These are phyloP conservation scores for Amiota mariae DNA, from an alignment of 2,888 invertebrate genomes.

Conservation along the genomic window DNA sequence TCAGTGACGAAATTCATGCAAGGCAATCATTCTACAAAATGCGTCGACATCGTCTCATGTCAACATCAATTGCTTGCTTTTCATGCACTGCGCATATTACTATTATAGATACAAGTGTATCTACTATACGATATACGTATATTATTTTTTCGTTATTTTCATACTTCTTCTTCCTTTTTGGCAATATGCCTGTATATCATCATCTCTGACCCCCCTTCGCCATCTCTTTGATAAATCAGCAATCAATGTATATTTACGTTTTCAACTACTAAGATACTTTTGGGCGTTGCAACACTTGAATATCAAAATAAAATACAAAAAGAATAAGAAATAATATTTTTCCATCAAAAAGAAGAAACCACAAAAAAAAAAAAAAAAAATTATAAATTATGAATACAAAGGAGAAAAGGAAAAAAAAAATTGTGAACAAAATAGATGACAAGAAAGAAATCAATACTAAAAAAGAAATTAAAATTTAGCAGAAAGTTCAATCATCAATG, in stretches of 20 bases:
- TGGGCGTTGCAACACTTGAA: slow-evolving; percentile 54
- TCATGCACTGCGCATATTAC: neutral
- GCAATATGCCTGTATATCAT: neutral
- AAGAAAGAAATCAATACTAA: neutral
- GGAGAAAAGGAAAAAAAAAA: slow-evolving; percentile 17
- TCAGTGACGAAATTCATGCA: no score
- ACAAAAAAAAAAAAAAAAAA: slow-evolving; percentile 41
- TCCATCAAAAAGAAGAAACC: no score
- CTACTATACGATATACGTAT: slow-evolving; percentile 7
- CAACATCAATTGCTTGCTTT: slow-evolving; percentile 1
- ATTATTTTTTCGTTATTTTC: neutral
- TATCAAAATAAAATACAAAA: no score
- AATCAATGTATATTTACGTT: slow-evolving; percentile 35
- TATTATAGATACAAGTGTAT: neutral
- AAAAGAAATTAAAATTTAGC: slow-evolving; percentile 10
- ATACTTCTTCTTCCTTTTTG: slow-evolving; percentile 7
- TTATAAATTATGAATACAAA: slow-evolving; percentile 29
- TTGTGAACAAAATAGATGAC: neutral
- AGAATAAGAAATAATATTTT: no score
- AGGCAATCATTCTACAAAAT: no score
- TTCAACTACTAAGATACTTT: slow-evolving; percentile 46
- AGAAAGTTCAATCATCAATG: slow-evolving; percentile 44
- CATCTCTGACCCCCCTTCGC: neutral
- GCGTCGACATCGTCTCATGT: neutral
- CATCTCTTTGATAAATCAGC: no score